Evolutionary conservation across 2,113 vertebrate species (phyloP).

Genomic region (Scatophagus argus): DNA sequence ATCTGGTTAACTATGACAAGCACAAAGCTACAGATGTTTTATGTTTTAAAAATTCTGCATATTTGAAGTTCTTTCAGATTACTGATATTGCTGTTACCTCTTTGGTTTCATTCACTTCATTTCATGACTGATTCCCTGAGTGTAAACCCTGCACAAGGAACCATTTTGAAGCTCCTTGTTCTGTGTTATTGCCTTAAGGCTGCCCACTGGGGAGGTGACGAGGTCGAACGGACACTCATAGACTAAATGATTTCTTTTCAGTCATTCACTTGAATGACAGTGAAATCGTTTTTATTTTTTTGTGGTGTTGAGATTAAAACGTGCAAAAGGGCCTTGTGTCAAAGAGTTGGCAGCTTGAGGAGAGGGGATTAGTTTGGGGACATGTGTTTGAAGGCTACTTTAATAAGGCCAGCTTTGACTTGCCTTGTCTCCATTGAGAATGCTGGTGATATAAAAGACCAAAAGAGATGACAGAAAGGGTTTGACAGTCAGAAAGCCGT

Average conservation of each 20-base stretch:
- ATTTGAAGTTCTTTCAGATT: background rate
- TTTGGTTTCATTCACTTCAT: slow-evolving; percentile 32
- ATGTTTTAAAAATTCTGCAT: too few species aligned
- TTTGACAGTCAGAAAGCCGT: slow-evolving; percentile 46
- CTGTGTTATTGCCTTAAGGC: slow-evolving; percentile 33
- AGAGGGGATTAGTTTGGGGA: slow-evolving; percentile 66
- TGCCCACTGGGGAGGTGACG: slow-evolving; percentile 27
- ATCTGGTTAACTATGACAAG: slow-evolving; percentile 35
- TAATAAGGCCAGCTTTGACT: slow-evolving; percentile 57
- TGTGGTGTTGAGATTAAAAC: slow-evolving; percentile 63
- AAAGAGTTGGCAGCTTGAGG: slow-evolving; percentile 59
- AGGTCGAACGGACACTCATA: slow-evolving; percentile 22
- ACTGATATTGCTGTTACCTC: background rate
- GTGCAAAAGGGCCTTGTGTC: slow-evolving; percentile 40
- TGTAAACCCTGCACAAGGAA: slow-evolving; percentile 34
- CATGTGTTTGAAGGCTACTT: slow-evolving; percentile 69
- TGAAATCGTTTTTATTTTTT: slow-evolving; percentile 59
- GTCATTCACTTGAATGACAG: slow-evolving; percentile 39
- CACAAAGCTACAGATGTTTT: slow-evolving; percentile 51
- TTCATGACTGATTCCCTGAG: background rate
- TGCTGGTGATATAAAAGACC: slow-evolving; percentile 51
- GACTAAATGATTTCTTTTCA: slow-evolving; percentile 46
- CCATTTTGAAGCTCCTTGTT: slow-evolving; percentile 23
- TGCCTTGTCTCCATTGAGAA: slow-evolving; percentile 46
- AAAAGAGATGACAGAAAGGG: slow-evolving; percentile 54